Conservation (phyloP, 1,140 invertebrate genomes). For the Mesaphorura yosii region DNA sequence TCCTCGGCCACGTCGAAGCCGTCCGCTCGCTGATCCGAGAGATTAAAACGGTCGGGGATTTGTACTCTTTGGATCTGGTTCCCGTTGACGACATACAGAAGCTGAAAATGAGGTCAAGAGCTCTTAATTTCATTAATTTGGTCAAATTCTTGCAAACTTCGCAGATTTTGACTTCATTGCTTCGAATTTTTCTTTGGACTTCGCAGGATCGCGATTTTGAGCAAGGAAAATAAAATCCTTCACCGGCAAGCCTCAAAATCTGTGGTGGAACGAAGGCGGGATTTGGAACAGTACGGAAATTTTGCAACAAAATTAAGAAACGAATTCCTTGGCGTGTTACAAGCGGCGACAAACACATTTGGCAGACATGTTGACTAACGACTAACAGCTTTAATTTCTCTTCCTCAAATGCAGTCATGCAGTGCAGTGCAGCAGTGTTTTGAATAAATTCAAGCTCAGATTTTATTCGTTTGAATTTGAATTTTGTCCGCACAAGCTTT, state of each 20-base stretch:
- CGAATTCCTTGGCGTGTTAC: not conserved
- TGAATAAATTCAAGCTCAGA: too few species aligned
- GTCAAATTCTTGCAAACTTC: not conserved
- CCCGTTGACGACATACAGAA: not conserved
- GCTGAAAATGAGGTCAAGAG: conserved; percentile 11
- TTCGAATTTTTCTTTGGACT: not conserved
- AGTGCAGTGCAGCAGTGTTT: too few species aligned
- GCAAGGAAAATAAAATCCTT: not conserved
- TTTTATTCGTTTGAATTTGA: too few species aligned
- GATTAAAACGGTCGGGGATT: conserved; percentile 22
- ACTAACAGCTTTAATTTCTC: too few species aligned
- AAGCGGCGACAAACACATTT: not conserved
- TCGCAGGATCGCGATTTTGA: conserved; percentile 3
- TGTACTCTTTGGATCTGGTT: conserved; percentile 7
- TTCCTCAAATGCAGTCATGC: too few species aligned
- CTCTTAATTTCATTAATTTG: not conserved
- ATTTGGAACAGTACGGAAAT: not conserved
- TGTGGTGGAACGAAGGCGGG: not conserved
- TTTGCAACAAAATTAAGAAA: not conserved
- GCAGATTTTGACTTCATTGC: not conserved
- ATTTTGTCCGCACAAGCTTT: too few species aligned
- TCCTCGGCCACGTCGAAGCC: conserved; percentile 23
- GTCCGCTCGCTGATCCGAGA: conserved; percentile 20
- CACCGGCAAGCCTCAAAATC: not conserved
- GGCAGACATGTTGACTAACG: too few species aligned